Conservation (phyloP, 2,888 invertebrate species). For the Sphaerophoria rueppellii region DNA sequence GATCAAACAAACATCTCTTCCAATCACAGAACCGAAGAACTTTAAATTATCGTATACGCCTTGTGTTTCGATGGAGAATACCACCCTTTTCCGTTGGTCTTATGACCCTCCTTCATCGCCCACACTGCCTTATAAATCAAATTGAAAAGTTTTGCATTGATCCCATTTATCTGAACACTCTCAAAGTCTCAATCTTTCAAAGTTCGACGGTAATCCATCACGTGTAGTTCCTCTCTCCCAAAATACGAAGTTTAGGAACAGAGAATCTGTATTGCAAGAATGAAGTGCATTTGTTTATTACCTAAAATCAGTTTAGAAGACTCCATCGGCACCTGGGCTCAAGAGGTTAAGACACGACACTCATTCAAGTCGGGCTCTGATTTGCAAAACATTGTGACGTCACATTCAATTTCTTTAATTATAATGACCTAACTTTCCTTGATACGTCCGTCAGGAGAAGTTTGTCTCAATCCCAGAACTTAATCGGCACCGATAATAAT, state of each 20-base stretch:
- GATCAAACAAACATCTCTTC: background rate
- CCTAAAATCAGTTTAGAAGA: constrained; percentile 38
- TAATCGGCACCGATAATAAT: too few relatives aligned
- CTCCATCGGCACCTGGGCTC: constrained; percentile 55
- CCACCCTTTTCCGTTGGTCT: background rate
- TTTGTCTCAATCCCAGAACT: too few relatives aligned
- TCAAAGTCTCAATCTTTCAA: constrained; percentile 55
- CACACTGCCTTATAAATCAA: constrained; percentile 42
- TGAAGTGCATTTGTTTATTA: constrained; percentile 60
- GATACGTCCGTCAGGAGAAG: too few relatives aligned
- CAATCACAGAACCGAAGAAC: background rate
- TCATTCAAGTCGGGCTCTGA: constrained; percentile 14
- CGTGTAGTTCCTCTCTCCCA: background rate
- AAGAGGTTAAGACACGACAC: constrained; percentile 20
- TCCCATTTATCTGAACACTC: constrained; percentile 55
- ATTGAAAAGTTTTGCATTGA: constrained; percentile 59
- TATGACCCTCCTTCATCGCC: background rate
- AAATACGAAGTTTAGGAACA: background rate
- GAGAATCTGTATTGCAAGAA: constrained; percentile 11
- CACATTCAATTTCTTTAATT: too few relatives aligned
- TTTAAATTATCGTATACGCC: constrained; percentile 12
- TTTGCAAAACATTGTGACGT: too few relatives aligned
- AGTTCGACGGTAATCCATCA: constrained; percentile 63
- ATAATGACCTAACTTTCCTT: too few relatives aligned
- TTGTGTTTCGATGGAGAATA: background rate